phyloP scores from a whole-genome alignment of 2,888 invertebrate genomes.

The Pachydiplax longipennis region DNA sequence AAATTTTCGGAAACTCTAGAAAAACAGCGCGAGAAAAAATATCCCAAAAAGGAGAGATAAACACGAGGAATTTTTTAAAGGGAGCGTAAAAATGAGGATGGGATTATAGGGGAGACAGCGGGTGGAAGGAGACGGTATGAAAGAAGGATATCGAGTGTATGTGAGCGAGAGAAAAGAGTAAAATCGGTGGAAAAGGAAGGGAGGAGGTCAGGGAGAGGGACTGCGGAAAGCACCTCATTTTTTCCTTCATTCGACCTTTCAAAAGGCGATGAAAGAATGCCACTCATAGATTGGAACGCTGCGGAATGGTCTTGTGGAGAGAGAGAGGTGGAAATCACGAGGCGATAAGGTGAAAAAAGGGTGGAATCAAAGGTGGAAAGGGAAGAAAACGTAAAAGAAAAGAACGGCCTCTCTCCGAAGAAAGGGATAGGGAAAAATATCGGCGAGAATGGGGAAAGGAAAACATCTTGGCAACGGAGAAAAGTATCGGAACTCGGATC shows the following conservation, averaged over 20 bases:
- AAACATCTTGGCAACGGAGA: background rate
- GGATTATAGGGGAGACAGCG: background rate
- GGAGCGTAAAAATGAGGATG: too few species aligned
- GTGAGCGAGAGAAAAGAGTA: too few species aligned
- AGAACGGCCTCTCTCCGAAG: background rate
- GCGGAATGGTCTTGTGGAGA: background rate
- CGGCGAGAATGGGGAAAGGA: background rate
- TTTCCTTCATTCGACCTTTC: background rate
- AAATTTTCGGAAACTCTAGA: too few species aligned
- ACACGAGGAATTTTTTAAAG: too few species aligned
- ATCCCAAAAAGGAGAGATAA: too few species aligned
- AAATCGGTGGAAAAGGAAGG: background rate
- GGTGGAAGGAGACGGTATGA: background rate
- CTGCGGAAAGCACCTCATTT: background rate
- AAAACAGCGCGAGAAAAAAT: too few species aligned
- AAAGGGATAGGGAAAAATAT: background rate
- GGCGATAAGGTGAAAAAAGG: background rate
- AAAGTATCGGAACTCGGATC: background rate
- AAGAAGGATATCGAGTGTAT: background rate
- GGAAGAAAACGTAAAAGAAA: background rate
- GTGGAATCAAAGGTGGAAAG: background rate
- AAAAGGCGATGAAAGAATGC: background rate
- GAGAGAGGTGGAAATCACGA: background rate
- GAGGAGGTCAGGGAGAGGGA: background rate
- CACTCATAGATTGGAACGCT: background rate